Evolutionary conservation across 2,888 invertebrate species (phyloP), one percentile per base, ranked within the genome.

Genomic region (Eudasyphora cyanicolor): DNA sequence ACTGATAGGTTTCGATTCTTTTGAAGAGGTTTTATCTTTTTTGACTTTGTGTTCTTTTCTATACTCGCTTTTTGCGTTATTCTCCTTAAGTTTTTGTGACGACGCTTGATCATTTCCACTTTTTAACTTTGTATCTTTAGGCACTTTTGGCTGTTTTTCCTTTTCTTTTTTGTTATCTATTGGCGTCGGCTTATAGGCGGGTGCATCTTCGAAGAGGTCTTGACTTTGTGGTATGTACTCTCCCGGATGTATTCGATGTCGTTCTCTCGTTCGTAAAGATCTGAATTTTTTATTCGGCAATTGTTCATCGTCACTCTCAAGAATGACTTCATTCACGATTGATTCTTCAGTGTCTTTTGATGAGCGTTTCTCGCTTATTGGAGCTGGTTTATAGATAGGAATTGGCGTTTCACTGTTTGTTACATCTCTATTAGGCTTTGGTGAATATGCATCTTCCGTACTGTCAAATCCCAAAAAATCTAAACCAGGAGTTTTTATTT

Each of bases 391-490:
- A 29, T 84, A 84, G 7, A 29, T n/a, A 0, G 80, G 80, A n/a
- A 84, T 70, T 17, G n/a, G 27, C 4, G 49, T 12, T 32, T 12
- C 67, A 12, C 17, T 21, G 38, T 49, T 42, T 49, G 27, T 38
- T 57, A 2, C 32, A 29, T 32, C 24, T 35, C n/a, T 10, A 29
- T 35, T 5, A 71, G 74, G 75, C 57, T 76, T 79, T 2, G 85
- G 85, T 0, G 76, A 81, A 73, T 85, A 85, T 17, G 79, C 67
- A 4, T 85, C 84, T 4, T 82, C 84, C 21, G 7, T 8, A 27
- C 51, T 27, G 14, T 69, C 38, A 17, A n/a, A 32, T 27, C 54
- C 75, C 10, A 75, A 27, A 19, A 54, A 49, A 45, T 79, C 60
- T 54, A 19, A 14, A 10, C n/a, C 51, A n/a, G 60, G 70, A 10